Evolutionary conservation across 2,888 invertebrate genomes (phyloP), one percentile per base, ranked within the genome.

Genomic region (Cheilosia impressa): DNA sequence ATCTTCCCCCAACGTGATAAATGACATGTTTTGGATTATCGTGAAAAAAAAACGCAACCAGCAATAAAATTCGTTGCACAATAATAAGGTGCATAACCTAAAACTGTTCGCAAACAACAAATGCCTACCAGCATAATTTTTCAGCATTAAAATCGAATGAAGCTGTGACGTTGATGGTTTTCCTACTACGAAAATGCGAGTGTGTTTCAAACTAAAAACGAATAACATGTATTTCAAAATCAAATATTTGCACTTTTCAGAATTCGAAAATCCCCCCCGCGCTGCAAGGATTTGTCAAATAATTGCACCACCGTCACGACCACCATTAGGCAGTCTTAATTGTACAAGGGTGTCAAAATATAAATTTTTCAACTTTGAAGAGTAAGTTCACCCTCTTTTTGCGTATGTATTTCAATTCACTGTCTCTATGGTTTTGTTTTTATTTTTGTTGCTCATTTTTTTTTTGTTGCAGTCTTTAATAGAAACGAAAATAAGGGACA

Each of bases 121-220:
- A 90, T 90, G 89, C 88, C 87, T 89, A 90, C 90, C 90, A 90
- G 90, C 90, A 90, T 90, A 90, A 90, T 90, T 90, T 90, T 90
- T 89, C 88, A 89, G 90, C 89, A 90, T 90, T 90, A 90, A 77
- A 80, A 55, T 31, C 10, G 13, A 55, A 77, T 66, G 15, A 77
- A 76, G 76, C 38, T 19, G 41, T 82, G 58, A 38, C 43, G 34
- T 27, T 31, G 19, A 38, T 2, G 19, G 50, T 41, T 53, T 24
- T 31, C 41, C 5, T 17, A 52, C 38, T 34, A n/a, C 22, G 2
- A 19, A 57, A 52, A 55, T 2, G 19, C 9, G 6, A 41, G 22
- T 31, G 19, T 24, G 2, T 27, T 50, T 41, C 41, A 55, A 77
- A 63, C 19, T 43, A 41, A 47, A 55, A 50, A 57, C 22, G 62